These are phyloP conservation scores for Tetramorium simillimum DNA, from an alignment of 1,140 invertebrate genomes.

Conservation along the genomic window DNA sequence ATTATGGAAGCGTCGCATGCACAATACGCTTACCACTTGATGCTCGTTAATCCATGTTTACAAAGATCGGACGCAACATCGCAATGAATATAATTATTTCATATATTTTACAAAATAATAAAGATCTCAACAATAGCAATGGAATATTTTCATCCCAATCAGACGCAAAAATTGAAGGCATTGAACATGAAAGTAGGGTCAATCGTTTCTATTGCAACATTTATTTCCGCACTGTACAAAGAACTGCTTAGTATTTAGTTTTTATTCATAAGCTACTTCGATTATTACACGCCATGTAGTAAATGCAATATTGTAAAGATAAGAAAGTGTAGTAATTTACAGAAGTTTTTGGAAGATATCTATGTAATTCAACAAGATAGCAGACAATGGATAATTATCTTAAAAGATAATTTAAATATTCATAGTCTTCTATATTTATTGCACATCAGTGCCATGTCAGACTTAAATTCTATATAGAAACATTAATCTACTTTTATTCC, in stretches of 20 bases:
- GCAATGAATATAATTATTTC: conserved; percentile 13
- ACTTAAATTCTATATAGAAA: conserved; percentile 42
- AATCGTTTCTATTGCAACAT: conserved; percentile 20
- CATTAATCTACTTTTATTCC: conserved; percentile 65
- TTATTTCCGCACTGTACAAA: conserved; percentile 45
- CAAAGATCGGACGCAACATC: conserved; percentile 17
- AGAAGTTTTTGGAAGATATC: conserved; percentile 35
- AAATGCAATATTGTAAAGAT: conserved; percentile 47
- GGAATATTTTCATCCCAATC: background rate
- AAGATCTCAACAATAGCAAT: conserved; percentile 46
- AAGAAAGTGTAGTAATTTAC: conserved; percentile 46
- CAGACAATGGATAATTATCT: conserved; percentile 12
- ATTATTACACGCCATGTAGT: conserved; percentile 44
- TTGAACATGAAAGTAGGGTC: conserved; percentile 46
- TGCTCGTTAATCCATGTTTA: conserved; percentile 18
- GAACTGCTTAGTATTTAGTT: background rate
- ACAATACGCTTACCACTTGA: background rate
- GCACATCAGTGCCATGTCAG: background rate
- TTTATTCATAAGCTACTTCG: conserved; percentile 18
- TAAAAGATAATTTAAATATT: conserved; percentile 5
- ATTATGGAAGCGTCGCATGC: conserved; percentile 35
- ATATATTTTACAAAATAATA: conserved; percentile 56
- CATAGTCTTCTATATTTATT: background rate
- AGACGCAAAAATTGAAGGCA: conserved; percentile 56
- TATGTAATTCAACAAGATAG: conserved; percentile 3